Evolutionary conservation across 2,888 invertebrate species (phyloP).

Genomic region (Metallyticus violacea): DNA sequence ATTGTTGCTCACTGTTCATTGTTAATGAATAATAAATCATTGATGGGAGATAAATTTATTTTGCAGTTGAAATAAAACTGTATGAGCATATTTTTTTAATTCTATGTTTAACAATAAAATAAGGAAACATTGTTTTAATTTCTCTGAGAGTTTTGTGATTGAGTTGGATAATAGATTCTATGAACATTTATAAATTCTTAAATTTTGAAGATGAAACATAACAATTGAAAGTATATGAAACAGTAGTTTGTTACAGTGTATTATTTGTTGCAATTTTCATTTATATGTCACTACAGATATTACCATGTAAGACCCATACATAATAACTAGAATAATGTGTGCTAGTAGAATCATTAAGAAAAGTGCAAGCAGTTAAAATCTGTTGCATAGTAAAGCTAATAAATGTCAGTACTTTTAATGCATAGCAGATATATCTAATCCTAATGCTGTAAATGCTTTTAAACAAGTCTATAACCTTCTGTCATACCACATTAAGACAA

Average conservation of each 20-base stretch:
- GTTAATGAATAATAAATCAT: constrained; percentile 6
- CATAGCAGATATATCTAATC: neutral
- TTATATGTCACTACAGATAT: neutral
- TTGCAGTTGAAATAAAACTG: neutral
- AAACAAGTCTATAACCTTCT: too few relatives aligned
- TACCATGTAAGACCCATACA: neutral
- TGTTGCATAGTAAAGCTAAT: neutral
- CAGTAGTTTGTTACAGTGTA: neutral
- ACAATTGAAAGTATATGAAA: neutral
- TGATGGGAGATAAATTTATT: constrained; percentile 8
- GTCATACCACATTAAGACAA: too few relatives aligned
- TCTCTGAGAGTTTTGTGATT: too few relatives aligned
- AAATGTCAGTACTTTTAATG: too few relatives aligned
- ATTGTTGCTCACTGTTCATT: constrained; percentile 16
- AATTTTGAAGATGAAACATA: neutral
- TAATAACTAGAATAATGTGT: neutral
- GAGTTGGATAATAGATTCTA: too few relatives aligned
- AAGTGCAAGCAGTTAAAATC: neutral
- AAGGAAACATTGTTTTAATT: neutral
- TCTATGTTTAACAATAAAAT: neutral
- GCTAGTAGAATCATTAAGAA: neutral
- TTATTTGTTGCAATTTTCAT: neutral
- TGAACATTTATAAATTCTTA: neutral
- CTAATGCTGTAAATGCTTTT: too few relatives aligned
- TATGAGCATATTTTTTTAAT: constrained; percentile 8